Evolutionary conservation across 2,797 vertebrate species (phyloP), one percentile per base, ranked within the genome.

Genomic region (Clarias pachynema): DNA sequence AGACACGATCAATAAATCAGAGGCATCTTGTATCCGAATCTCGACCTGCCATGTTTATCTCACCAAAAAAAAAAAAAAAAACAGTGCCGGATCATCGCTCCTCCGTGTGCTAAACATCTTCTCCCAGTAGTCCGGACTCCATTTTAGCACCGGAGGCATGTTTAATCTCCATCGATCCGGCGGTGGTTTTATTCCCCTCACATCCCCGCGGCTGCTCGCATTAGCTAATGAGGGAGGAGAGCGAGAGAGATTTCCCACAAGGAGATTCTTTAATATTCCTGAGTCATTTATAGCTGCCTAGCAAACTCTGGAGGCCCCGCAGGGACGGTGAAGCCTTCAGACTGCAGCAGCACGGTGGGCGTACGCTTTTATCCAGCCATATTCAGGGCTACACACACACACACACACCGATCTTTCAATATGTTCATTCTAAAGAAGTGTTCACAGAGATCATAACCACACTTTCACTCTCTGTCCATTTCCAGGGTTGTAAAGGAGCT

Each of bases 401-500:
- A 49, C 49, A 53, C 12, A 53, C 56, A 60, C 2, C 6, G 12
- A 40, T 4, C 2, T 62, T 37, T 79, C 7, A 2, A 20, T 31
- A 22, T 75, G 29, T 57, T 10, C 34, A 24, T 12, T 78, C 18
- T 37, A 40, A 29, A 18, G 60, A 16, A 4, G 7, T n/a, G 10
- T 79, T 62, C 2, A 0, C 37, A 14, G 15, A 29, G 60, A 20
- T 29, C 9, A 22, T 31, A 3, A 44, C 18, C 16, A 6, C 53
- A 15, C 49, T 63, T 26, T 68, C 53, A 72, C 69, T 74, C 10
- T 74, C 49, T 75, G 6, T 62, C 56, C 16, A 1, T 75, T 87
- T 86, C 68, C 92, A 95, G 94, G 94, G 94, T 90, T 89, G 91
- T 94, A 92, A 95, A 89, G 93, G 91, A 90, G 91, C 87, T 85